Evolutionary conservation across 2,888 invertebrate genomes (phyloP).

Genomic region (Plebejus melissa): DNA sequence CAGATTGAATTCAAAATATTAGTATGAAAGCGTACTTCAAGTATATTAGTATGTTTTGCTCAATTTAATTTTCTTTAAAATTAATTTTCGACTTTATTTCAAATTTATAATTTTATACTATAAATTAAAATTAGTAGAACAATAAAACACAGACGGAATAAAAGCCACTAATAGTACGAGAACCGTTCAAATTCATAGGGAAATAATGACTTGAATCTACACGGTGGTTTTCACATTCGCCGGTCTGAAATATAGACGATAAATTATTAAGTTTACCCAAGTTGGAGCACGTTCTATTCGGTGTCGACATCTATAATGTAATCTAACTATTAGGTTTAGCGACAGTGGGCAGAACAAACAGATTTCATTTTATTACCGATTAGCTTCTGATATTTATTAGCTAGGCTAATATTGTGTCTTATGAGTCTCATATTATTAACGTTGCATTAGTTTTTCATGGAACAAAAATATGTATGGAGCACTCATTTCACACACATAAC

Average conservation of each 20-base stretch:
- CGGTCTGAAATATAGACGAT: slow-evolving; percentile 38
- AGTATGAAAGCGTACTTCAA: too few relatives aligned
- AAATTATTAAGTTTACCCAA: slow-evolving; percentile 42
- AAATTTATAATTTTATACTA: too few relatives aligned
- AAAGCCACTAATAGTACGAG: not conserved
- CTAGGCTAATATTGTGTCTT: not conserved
- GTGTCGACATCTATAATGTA: slow-evolving; percentile 11
- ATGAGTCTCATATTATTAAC: not conserved
- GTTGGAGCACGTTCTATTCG: slow-evolving; percentile 28
- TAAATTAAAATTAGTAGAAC: not conserved
- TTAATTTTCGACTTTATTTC: too few relatives aligned
- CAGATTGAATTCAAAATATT: too few relatives aligned
- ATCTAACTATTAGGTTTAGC: not conserved
- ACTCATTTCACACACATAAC: too few relatives aligned
- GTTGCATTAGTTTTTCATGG: too few relatives aligned
- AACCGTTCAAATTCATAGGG: not conserved
- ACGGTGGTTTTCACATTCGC: slow-evolving; percentile 39
- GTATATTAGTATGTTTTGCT: too few relatives aligned
- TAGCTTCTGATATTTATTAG: not conserved
- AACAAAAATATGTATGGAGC: too few relatives aligned
- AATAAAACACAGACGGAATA: not conserved
- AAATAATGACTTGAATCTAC: slow-evolving; percentile 32
- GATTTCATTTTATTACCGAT: not conserved
- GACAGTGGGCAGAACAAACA: not conserved
- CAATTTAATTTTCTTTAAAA: too few relatives aligned